Conservation (phyloP, 2,797 vertebrate genomes). For the Gadopsis bispinosus region DNA sequence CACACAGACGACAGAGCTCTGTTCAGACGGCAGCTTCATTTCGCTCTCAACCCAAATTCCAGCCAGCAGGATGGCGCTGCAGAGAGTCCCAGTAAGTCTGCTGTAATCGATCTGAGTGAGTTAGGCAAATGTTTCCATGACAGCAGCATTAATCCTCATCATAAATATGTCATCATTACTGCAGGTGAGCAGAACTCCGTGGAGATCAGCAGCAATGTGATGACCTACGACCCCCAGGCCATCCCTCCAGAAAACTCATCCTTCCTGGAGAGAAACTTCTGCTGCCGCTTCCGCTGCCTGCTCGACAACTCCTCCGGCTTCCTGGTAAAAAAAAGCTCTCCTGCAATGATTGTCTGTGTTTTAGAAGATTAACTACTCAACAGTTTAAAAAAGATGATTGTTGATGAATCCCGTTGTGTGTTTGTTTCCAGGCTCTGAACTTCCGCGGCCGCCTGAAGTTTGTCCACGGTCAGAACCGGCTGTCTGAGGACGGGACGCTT, state of each 20-base stretch:
- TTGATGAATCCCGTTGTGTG: background rate
- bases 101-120: too few relatives aligned
- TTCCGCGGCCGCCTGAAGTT: constrained; percentile 86
- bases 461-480: constrained; percentile 81
- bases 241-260: constrained; percentile 76
- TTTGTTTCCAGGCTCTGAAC: constrained; percentile 82
- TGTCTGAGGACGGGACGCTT: constrained; percentile 65
- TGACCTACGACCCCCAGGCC: constrained; percentile 71
- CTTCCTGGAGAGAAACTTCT: constrained; percentile 87
- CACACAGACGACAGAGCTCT: constrained; percentile 84
- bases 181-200: constrained; percentile 69
- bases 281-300: constrained; percentile 89
- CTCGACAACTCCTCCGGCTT: constrained; percentile 91
- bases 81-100: constrained; percentile 53
- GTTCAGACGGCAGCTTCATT: constrained; percentile 85
- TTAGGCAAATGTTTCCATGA: too few relatives aligned
- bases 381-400: background rate
- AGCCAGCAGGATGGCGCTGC: constrained; percentile 12
- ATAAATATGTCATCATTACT: background rate
- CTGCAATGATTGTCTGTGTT: background rate
- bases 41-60: constrained; percentile 70
- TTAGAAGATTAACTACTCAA: background rate
- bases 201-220: constrained; percentile 75
- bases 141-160: background rate
- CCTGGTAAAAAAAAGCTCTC: constrained; percentile 78